These are phyloP conservation scores for Halichondria panicea DNA, from an alignment of 37 sponge, comb jelly and placozoan genomes.

Conservation along the genomic window DNA sequence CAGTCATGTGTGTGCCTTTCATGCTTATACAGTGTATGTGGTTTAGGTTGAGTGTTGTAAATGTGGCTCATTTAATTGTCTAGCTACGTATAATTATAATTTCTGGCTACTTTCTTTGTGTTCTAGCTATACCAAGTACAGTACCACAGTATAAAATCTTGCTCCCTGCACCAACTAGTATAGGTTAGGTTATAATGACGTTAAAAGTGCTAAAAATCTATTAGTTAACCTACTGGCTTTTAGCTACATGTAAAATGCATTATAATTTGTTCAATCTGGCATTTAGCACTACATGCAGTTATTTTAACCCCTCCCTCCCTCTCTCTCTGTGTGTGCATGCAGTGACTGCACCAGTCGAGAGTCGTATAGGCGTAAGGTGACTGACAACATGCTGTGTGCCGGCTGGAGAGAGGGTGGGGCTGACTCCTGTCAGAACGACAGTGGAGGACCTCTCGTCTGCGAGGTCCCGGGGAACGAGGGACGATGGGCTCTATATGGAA, in stretches of 20 bases:
- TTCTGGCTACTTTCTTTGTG: too few relatives aligned
- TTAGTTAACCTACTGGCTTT: background rate
- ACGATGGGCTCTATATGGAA: slow-evolving; percentile 44
- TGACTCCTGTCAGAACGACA: slow-evolving; percentile 67
- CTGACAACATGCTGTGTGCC: slow-evolving; percentile 49
- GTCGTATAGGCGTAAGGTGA: slow-evolving; percentile 9
- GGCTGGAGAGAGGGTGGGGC: slow-evolving; percentile 23
- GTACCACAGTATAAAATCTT: too few relatives aligned
- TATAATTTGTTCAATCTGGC: background rate
- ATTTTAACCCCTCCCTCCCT: background rate
- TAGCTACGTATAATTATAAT: background rate
- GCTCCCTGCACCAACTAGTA: too few relatives aligned
- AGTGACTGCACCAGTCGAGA: slow-evolving; percentile 19
- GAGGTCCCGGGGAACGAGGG: background rate
- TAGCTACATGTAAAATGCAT: background rate
- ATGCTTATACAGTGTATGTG: too few relatives aligned
- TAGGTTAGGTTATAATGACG: too few relatives aligned
- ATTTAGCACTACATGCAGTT: background rate
- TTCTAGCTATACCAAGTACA: too few relatives aligned
- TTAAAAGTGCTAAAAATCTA: background rate
- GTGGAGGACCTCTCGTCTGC: slow-evolving; percentile 66
- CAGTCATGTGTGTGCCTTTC: too few relatives aligned
- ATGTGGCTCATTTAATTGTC: background rate
- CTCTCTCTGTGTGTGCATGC: background rate
- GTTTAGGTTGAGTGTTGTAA: too few relatives aligned